Evolutionary conservation across 2,797 vertebrate species (phyloP), one percentile per base, ranked within the genome.

Genomic region (Enteromius mattozi): DNA sequence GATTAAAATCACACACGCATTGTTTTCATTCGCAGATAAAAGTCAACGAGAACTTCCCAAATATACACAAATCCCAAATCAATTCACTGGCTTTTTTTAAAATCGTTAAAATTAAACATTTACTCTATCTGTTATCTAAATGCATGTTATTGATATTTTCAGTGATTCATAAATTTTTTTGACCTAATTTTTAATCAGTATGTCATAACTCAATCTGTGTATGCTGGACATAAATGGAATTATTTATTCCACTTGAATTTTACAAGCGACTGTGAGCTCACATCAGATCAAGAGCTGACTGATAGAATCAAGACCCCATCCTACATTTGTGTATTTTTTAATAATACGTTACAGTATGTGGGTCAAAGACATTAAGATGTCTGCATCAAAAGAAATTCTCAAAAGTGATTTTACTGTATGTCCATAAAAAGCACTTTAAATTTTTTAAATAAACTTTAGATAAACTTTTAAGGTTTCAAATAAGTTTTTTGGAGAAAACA

Each of bases 1-100:
- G 40, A 21, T 45, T 63, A 65, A 75, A 59, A 8, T 69, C 33
- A 65, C 21, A 78, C 3, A 17, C 21, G 63, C 47, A 81, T 83
- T 68, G 45, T 76, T 82, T 66, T 51, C 33, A 17, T 42, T 65
- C 0, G 0, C 42, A 49, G 19, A 82, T 63, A 6, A 16, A 61
- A 17, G 2, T 82, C 14, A 30, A 82, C 30, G 14, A 70, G 16
- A 45, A 33, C 45, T 16, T 59, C 2, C 35, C 12, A 30, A 45
- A 56, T 71, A 71, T 56, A n/a, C n/a, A 45, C 6, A 61, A 81
- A 59, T 81, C n/a, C 2, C 8, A 74, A 33, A 51, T 51, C 2
- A 19, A 47, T 51, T 74, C 1, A 54, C 10, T 6, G 27, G 12
- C 3, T 74, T 51, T 12, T 14, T 70, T n/a, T 0, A 0, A 37